Conservation (phyloP, 23 tunicate genomes). For the Halocynthia aurantium region DNA sequence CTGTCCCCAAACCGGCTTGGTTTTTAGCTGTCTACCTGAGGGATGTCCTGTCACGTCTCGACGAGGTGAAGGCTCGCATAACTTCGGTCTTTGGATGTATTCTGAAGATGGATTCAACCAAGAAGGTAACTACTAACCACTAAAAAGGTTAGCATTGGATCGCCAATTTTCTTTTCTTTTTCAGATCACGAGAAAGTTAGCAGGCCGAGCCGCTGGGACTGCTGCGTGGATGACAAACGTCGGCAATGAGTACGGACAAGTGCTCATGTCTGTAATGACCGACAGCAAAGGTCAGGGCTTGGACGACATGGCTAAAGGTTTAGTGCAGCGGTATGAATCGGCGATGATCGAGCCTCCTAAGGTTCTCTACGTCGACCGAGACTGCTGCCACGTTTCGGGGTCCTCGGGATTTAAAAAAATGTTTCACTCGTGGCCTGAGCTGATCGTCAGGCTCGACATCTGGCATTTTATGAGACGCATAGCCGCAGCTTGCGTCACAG, state of each 20-base stretch:
- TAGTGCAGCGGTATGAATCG: constrained; percentile 5
- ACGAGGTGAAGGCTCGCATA: constrained; percentile 11
- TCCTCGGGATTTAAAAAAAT: not conserved
- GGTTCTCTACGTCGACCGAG: constrained; percentile 29
- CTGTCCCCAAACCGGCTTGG: too few relatives aligned
- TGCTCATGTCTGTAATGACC: constrained; percentile 24
- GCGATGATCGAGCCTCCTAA: constrained; percentile 24
- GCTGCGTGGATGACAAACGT: constrained; percentile 35
- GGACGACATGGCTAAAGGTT: constrained; percentile 15
- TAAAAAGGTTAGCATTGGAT: too few relatives aligned
- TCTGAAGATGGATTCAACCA: constrained; percentile 44
- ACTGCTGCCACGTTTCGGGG: not conserved
- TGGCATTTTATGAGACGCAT: constrained; percentile 43
- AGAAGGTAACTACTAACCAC: too few relatives aligned
- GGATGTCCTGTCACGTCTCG: too few relatives aligned
- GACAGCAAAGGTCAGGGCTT: not conserved
- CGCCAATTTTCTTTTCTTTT: too few relatives aligned
- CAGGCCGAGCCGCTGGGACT: constrained; percentile 17
- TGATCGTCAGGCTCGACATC: not conserved
- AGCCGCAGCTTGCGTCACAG: constrained; percentile 15
- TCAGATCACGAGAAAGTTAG: not conserved
- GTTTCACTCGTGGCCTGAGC: not conserved
- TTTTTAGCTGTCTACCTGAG: too few relatives aligned
- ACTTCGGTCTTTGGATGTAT: constrained; percentile 27
- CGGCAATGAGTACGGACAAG: constrained; percentile 38